Evolutionary conservation across 2,797 vertebrate species (phyloP).

Genomic region (Bovichtus variegatus): DNA sequence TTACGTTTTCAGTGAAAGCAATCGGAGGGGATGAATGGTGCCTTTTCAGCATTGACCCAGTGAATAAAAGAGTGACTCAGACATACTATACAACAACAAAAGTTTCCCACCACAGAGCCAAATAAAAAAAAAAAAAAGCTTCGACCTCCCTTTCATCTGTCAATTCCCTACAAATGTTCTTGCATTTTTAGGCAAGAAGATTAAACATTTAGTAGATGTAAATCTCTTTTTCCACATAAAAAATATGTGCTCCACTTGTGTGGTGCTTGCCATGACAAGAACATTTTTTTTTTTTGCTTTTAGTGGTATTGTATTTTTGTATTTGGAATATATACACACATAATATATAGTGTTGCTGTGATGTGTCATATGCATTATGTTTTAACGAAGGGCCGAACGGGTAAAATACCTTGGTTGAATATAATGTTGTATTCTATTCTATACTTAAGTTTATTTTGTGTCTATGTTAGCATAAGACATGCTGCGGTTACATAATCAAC

Average conservation of each 20-base stretch:
- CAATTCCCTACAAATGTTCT: not conserved
- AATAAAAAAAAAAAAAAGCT: not conserved
- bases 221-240: not conserved
- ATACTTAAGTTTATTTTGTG: not conserved
- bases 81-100: not conserved
- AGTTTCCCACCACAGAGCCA: not conserved
- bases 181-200: not conserved
- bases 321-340: not conserved
- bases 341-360: not conserved
- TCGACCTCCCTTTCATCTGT: not conserved
- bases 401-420: not conserved
- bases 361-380: not conserved
- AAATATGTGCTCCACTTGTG: not conserved
- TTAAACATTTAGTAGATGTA: not conserved
- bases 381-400: not conserved
- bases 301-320: not conserved
- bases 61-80: conserved; percentile 34
- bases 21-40: conserved; percentile 7
- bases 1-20: conserved; percentile 13
- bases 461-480: not conserved
- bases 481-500: not conserved
- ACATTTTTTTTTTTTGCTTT: too few species aligned
- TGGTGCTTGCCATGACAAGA: not conserved
- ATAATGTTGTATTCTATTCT: not conserved
- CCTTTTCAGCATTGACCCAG: conserved; percentile 18